Evolutionary conservation across 2,888 invertebrate species (phyloP).

Genomic region (Diloba caeruleocephala): DNA sequence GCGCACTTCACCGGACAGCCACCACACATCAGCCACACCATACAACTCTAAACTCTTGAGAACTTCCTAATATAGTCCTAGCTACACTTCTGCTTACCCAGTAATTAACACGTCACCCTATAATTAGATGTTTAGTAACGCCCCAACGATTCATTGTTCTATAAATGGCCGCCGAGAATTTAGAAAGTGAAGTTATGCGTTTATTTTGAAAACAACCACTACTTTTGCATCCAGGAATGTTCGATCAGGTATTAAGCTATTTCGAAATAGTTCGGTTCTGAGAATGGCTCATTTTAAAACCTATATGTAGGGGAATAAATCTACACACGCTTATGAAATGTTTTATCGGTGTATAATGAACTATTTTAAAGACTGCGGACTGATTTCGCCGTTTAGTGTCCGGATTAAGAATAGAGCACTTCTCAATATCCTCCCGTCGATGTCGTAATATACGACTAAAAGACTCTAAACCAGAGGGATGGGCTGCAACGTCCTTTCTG

Average conservation of each 20-base stretch:
- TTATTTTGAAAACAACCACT: constrained; percentile 41
- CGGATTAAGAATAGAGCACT: no score
- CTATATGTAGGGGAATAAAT: constrained; percentile 5
- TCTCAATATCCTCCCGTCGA: no score
- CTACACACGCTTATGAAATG: no score
- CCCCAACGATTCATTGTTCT: constrained; percentile 22
- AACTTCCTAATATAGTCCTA: not conserved
- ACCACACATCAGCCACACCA: no score
- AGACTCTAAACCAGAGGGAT: no score
- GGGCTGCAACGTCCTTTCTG: no score
- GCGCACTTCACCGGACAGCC: no score
- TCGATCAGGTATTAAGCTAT: constrained; percentile 38
- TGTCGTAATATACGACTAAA: no score
- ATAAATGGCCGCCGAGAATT: constrained; percentile 30
- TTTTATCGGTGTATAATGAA: no score
- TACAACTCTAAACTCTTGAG: no score
- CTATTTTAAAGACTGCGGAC: no score
- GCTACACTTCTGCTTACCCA: not conserved
- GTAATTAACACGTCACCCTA: constrained; percentile 7
- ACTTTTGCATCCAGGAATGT: constrained; percentile 35
- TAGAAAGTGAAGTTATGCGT: constrained; percentile 22
- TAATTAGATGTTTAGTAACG: constrained; percentile 20
- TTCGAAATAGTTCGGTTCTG: constrained; percentile 23
- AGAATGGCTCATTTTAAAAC: constrained; percentile 33
- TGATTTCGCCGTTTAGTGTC: no score